Conservation (phyloP, 2,888 invertebrate species). For the Drosophila neonasuta region DNA sequence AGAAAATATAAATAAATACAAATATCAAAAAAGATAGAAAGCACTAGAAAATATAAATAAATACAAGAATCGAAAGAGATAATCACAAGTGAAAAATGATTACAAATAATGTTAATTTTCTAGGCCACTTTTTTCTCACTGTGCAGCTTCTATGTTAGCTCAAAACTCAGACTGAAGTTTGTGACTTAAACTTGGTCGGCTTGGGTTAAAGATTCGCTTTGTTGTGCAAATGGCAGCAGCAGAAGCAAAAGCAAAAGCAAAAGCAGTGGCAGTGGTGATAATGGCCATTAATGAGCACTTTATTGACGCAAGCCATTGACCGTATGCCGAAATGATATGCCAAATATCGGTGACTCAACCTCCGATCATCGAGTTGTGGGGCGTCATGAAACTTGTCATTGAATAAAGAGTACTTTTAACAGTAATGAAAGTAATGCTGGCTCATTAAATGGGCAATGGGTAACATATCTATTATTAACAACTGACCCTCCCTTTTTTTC, state of each 20-base stretch:
- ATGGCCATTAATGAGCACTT: slow-evolving; percentile 54
- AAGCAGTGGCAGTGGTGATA: slow-evolving; percentile 27
- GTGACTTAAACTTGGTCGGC: slow-evolving; percentile 23
- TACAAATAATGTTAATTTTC: no score
- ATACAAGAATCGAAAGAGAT: no score
- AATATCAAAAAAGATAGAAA: no score
- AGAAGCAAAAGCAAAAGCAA: no score
- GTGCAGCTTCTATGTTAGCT: neutral
- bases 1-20: no score
- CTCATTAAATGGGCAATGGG: neutral
- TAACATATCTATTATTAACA: slow-evolving; percentile 33
- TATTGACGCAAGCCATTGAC: slow-evolving; percentile 69
- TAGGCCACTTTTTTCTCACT: neutral
- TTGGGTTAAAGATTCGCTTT: slow-evolving; percentile 42
- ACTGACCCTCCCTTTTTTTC: slow-evolving; percentile 42
- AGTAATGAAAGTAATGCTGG: neutral
- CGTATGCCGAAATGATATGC: slow-evolving; percentile 47
- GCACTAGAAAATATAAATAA: no score
- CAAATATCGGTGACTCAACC: slow-evolving; percentile 37
- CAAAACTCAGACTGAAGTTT: no score
- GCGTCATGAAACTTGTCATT: slow-evolving; percentile 4
- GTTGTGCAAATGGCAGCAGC: slow-evolving; percentile 38
- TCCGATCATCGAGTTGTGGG: neutral
- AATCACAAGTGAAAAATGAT: no score
- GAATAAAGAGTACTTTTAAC: neutral